Evolutionary conservation across 2,797 vertebrate species (phyloP).

Genomic region (Cephalopachus bancanus): DNA sequence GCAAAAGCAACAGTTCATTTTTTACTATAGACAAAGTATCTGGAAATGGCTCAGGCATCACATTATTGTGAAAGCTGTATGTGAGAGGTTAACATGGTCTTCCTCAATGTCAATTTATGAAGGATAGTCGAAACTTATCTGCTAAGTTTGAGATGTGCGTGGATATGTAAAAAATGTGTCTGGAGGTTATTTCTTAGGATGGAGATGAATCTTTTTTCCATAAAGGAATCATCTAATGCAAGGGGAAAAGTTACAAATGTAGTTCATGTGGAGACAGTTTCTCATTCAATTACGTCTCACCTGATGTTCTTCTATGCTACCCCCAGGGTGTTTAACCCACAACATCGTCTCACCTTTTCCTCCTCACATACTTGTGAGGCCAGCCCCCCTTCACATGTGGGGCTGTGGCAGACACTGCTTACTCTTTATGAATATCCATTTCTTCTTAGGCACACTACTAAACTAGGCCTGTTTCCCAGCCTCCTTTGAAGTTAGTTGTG

Average conservation of each 20-base stretch:
- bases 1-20: constrained; percentile 1
- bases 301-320: neutral
- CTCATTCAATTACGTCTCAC: neutral
- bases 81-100: constrained; percentile 29
- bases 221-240: constrained; percentile 1
- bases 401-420: neutral
- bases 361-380: neutral
- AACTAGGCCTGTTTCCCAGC: neutral
- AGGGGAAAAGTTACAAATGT: neutral
- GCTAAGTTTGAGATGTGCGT: neutral
- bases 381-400: neutral
- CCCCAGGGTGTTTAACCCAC: neutral
- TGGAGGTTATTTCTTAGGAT: constrained; percentile 19
- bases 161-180: neutral
- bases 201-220: neutral
- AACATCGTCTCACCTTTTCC: neutral
- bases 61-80: constrained; percentile 48
- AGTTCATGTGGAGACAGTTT: neutral
- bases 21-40: constrained; percentile 22
- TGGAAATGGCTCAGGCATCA: constrained; percentile 25
- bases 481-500: neutral
- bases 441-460: neutral
- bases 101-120: constrained; percentile 29
- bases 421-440: neutral
- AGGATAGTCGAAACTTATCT: constrained; percentile 48